Evolutionary conservation across 2,888 invertebrate species (phyloP).

Genomic region (Yponomeuta sedellus): DNA sequence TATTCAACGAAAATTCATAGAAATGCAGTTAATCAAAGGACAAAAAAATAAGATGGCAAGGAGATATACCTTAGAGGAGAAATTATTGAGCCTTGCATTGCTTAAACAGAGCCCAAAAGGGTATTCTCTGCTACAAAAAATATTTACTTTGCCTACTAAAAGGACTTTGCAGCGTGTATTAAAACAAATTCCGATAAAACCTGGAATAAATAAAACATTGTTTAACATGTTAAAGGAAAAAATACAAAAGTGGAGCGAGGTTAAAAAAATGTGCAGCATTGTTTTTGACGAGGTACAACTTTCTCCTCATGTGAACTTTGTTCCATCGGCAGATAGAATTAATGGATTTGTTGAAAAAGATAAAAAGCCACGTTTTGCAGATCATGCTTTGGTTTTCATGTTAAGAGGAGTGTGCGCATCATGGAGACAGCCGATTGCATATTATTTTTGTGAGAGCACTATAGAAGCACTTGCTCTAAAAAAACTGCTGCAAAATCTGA

Average conservation of each 20-base stretch:
- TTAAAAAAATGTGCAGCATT: neutral
- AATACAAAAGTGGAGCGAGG: neutral
- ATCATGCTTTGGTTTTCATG: slow-evolving; percentile 7
- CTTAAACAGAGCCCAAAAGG: slow-evolving; percentile 2
- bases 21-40: neutral
- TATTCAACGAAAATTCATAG: neutral
- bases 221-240: neutral
- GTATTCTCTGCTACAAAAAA: neutral
- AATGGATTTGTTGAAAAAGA: slow-evolving; percentile 3
- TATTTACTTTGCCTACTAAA: neutral
- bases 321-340: neutral
- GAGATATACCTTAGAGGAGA: neutral
- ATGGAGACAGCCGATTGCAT: no score
- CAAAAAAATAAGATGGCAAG: neutral
- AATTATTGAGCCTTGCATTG: neutral
- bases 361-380: neutral
- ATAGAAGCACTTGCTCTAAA: no score
- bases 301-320: neutral
- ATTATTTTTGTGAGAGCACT: no score
- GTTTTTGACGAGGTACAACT: slow-evolving; percentile 4
- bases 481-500: no score
- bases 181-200: neutral
- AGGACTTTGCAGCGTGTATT: neutral
- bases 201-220: neutral
- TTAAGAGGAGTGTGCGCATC: neutral